Base-by-base conservation (phyloP, 2,797 vertebrate species). In the Sus cebifrons region DNA sequence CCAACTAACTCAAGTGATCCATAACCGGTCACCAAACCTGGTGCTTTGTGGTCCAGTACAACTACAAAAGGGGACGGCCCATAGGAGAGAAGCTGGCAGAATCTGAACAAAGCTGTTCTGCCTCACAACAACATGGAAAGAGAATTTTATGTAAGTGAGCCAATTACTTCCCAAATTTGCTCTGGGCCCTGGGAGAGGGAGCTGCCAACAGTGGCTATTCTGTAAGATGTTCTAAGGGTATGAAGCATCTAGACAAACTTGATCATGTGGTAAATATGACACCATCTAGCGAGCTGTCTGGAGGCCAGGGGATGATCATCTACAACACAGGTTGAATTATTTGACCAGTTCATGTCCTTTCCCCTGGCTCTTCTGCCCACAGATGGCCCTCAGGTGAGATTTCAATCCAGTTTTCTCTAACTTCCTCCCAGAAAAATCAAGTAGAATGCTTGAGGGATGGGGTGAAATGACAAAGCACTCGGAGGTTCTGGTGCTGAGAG, bases 281-380 rank as follows among this genome's bases (percentile, higher is more conserved):
- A 12, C 25, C 5, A 3, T 11, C 12, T 49, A 75, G 36, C 36
- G 8, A 58, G 49, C 8, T 2, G 16, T n/a, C 68, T 0, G 71
- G 16, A 2, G 64, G 79, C 25, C 5, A 16, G 18, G 36, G 9
- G 27, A 15, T 20, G 52, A 23, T 16, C 36, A 3, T 49, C 65
- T 0, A 3, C 20, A 40, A 36, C 32, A 6, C 17, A 2, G 86
- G 74, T 6, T 74, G 52, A 65, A 62, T 56, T 13, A 5, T 0
- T 5, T n/a, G 21, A 54, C 0, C 9, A 1, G 4, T 3, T 32
- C 21, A 5, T 25, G 8, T 12, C 49, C 15, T 54, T 1, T 1
- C 36, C 71, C 20, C 11, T 0, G 0, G 18, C 1, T 36, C 11
- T 3, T 25, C n/a, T 52, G 56, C 7, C 20, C 7, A 25, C 1